A percentile compares a stretch with the other conserved stretches of the same genome.
Evolutionary conservation across 1,140 invertebrate genomes (phyloP).

Genomic region (Leptinotarsa texana): DNA sequence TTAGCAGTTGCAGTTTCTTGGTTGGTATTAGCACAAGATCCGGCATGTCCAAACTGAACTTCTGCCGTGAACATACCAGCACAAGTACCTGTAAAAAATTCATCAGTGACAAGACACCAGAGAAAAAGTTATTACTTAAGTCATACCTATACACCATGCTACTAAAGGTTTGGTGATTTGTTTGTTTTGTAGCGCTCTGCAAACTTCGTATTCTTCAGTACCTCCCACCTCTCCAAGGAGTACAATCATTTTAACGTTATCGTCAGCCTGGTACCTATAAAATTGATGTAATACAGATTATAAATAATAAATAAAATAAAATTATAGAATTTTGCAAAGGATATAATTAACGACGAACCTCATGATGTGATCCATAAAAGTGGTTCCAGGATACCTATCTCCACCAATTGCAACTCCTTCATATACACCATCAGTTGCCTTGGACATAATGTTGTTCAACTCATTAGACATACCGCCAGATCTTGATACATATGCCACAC

Average conservation of each 20-base stretch:
- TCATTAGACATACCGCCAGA: constrained; percentile 99
- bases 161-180: constrained; percentile 92
- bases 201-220: constrained; percentile 98
- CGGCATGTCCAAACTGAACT: constrained; percentile 99
- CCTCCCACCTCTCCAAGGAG: constrained; percentile 97
- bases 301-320: too few relatives aligned
- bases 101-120: constrained; percentile 52
- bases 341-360: constrained; percentile 59
- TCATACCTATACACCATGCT: constrained; percentile 93
- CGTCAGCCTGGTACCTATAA: constrained; percentile 67
- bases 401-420: constrained; percentile 99
- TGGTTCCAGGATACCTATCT: constrained; percentile 97
- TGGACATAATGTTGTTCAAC: constrained; percentile 97
- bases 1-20: constrained; percentile 94
- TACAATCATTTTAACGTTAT: constrained; percentile 91
- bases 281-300: not conserved
- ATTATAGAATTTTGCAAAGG: not conserved
- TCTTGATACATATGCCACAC: constrained; percentile 96
- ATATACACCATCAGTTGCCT: constrained; percentile 95
- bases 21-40: constrained; percentile 94
- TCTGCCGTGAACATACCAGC: constrained; percentile 90
- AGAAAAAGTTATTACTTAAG: not conserved
- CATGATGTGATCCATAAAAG: constrained; percentile 97
- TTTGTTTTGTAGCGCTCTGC: constrained; percentile 80
- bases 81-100: constrained; percentile 47